A percentile compares a stretch with the other conserved stretches of the same genome.
These are phyloP conservation scores for Promerops cafer DNA, from an alignment of 2,113 vertebrate genomes.

Conservation along the genomic window DNA sequence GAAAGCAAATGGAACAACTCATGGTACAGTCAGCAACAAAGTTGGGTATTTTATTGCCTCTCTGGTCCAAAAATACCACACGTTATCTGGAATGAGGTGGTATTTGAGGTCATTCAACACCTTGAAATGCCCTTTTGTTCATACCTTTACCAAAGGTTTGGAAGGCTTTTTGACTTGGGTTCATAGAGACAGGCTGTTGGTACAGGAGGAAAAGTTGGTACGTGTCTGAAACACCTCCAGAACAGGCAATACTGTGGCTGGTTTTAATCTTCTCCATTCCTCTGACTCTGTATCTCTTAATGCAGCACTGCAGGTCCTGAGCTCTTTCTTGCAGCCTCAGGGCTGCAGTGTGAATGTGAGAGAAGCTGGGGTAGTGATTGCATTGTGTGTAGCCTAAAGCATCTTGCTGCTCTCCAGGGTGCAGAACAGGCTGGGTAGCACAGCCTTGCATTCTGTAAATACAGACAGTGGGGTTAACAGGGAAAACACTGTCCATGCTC, in stretches of 20 bases:
- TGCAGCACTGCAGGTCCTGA: not conserved
- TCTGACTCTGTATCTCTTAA: not conserved
- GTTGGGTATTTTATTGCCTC: not conserved
- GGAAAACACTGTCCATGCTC: rapidly evolving
- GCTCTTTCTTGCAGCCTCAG: not conserved
- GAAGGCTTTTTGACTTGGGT: not conserved
- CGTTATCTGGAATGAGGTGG: rapidly evolving
- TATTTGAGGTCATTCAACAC: not conserved
- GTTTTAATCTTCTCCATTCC: not conserved
- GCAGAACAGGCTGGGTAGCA: not conserved
- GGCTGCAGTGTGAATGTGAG: not conserved
- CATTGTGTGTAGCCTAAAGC: not conserved
- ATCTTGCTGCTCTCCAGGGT: not conserved
- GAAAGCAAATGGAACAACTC: not conserved
- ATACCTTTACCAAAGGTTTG: not conserved
- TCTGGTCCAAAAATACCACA: not conserved
- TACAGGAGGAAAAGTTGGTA: not conserved
- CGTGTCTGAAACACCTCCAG: not conserved
- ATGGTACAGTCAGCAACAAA: not conserved
- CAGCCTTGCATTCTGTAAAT: not conserved
- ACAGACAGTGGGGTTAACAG: not conserved
- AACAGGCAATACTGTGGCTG: not conserved
- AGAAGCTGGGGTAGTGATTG: not conserved
- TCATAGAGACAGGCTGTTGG: not conserved
- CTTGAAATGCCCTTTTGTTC: not conserved